Evolutionary conservation across 1,140 invertebrate genomes (phyloP), one percentile per base, ranked within the genome.

Genomic region (Stratiolaelaps scimitus): DNA sequence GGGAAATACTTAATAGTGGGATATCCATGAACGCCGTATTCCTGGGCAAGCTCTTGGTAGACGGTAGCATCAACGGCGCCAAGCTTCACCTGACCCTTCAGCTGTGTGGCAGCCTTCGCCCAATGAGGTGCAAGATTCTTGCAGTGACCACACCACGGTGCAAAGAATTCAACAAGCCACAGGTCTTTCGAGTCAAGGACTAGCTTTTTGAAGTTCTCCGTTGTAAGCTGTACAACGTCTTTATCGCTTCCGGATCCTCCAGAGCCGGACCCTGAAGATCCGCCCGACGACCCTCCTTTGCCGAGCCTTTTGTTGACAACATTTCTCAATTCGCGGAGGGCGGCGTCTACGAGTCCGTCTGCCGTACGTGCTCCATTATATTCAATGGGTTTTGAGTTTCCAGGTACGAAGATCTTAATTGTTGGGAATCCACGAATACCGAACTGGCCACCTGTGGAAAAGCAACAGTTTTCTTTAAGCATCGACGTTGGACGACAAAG

Each of bases 1-100:
- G 83, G 80, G 79, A 98, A 98, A 74, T 85, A 85, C 78, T 98
- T 98, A 68, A 99, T 98, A 7, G 94, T 97, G 10, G 95, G 95
- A 78, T 93, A 98, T 0, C 95, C 94, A 71, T 85, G 82, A 43
- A 98, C 78, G 43, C 73, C 75, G 69, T 80, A 82, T 74, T 76
- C 75, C 48, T 71, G 74, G 10, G 80, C 88, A 78, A 89, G 91
- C 4, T 78, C 73, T 68, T 83, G 83, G 76, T 98, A 83, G 0
- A 89, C 88, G 13, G 95, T 98, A 0, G 95, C 94, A 81, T 99
- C 96, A 0, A 98, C 72, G 44, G 93, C 92, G 67, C 93, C 95
- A 19, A 99, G 74, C 80, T 96, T 96, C 2, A 95, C 81, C 79
- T 83, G 69, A 26, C 93, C 94, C 78, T 95, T 95, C 1, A 98